Evolutionary conservation across 2,797 vertebrate species (phyloP).

Genomic region (Manis crassicaudata): DNA sequence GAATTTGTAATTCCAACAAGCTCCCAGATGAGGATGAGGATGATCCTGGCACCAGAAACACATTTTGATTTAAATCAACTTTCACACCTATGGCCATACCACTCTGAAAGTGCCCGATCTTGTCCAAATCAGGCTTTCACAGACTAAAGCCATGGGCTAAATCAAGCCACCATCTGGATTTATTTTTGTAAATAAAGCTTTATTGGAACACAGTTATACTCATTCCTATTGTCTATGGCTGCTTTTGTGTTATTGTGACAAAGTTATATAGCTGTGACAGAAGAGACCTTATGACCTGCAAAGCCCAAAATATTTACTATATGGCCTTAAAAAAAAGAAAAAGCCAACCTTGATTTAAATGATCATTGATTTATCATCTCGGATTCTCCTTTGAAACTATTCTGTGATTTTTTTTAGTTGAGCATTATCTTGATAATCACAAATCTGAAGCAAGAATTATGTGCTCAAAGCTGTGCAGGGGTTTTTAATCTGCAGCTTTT

Average conservation of each 20-base stretch:
- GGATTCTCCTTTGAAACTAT: background rate
- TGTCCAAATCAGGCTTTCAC: background rate
- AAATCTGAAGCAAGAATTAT: conserved; percentile 4
- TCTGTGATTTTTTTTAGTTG: conserved; percentile 38
- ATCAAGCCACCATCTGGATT: background rate
- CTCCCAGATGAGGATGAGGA: background rate
- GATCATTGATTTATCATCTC: background rate
- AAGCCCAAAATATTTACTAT: conserved; percentile 10
- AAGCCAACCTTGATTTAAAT: background rate
- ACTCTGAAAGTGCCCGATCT: too few species aligned
- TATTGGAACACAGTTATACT: background rate
- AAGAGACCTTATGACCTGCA: background rate
- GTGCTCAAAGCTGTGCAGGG: background rate
- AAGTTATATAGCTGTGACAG: background rate
- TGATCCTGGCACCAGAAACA: background rate
- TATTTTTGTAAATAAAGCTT: conserved; percentile 37
- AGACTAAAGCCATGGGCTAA: background rate
- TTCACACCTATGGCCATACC: too few species aligned
- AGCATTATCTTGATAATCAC: background rate
- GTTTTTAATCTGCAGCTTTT: background rate
- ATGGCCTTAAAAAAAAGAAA: background rate
- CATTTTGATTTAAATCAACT: background rate
- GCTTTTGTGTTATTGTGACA: background rate
- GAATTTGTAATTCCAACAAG: background rate
- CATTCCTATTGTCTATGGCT: background rate